Base-by-base conservation (phyloP, 2,888 invertebrate species). In the Noctua fimbriata region DNA sequence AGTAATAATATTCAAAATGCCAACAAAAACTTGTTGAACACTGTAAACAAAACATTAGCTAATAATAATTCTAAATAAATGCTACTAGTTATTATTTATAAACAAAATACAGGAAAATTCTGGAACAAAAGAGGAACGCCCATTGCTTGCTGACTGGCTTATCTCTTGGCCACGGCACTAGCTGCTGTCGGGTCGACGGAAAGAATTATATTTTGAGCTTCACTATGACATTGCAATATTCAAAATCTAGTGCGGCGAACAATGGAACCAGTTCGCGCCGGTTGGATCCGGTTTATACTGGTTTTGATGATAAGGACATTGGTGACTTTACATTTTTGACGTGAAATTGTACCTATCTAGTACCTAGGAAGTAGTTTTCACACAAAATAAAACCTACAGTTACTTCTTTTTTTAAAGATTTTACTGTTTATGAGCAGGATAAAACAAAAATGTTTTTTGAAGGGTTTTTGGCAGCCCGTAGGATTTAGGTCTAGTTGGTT, bases 261-360 rank as follows among this genome's bases (percentile, higher is more conserved):
- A 85, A 85, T 74, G 41, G 52, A 80, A 85, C 63, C 82, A 60
- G 81, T 55, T n/a, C 60, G 24, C 66, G 60, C 73, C 73, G 71
- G 84, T 69, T 65, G 18, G 65, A 78, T 58, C 69, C 63, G 58
- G 72, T 84, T 78, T 41, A 36, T 65, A 82, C 84, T 24, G 84
- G 82, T 84, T 78, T 36, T 52, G 44, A 18, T 16, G 72, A 73
- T 65, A 84, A 41, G 77, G 60, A 55, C 28, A 21, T 52, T 6
- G 14, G 16, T 1, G 21, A 9, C 10, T 83, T 66, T 71, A 21
- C 2, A 10, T 77, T 41, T 70, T 77, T n/a, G 14, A 49, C 49
- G 18, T 18, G 49, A 49, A 24, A 49, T 18, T 18, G 18, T 18
- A 47, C 47, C 0, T 12, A 44, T 2, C 2, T 12, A 44, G 12